phyloP scores from a whole-genome alignment of 2,888 invertebrate genomes.

The Xanthia icteritia region DNA sequence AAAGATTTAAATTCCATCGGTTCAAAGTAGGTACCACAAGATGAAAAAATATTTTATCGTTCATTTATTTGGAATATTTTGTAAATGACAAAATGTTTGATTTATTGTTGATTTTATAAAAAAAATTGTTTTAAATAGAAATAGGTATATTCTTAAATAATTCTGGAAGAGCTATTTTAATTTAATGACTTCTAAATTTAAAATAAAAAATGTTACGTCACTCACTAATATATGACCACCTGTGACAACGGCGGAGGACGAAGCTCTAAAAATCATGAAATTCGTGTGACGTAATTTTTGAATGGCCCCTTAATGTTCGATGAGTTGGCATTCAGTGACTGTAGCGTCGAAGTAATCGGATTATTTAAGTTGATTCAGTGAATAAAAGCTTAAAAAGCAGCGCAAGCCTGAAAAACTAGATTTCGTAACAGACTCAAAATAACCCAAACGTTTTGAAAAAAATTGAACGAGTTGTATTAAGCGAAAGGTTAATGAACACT shows the following conservation, averaged over 20 bases:
- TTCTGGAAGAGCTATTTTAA: not conserved
- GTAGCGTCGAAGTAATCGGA: constrained; percentile 10
- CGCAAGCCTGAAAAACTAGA: not conserved
- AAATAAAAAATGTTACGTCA: not conserved
- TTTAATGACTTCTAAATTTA: not conserved
- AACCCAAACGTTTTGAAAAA: too few relatives aligned
- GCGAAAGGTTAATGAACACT: not conserved
- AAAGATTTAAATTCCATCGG: too few relatives aligned
- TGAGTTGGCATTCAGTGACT: constrained; percentile 14
- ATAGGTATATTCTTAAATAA: not conserved
- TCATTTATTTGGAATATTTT: too few relatives aligned
- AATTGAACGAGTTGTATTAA: not conserved
- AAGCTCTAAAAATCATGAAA: not conserved
- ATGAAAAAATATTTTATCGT: too few relatives aligned
- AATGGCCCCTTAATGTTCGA: not conserved
- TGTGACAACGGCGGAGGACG: not conserved
- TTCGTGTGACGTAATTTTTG: not conserved
- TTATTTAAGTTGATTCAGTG: constrained; percentile 18
- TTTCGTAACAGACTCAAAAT: too few relatives aligned
- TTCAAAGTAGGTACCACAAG: too few relatives aligned
- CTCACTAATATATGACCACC: too few relatives aligned
- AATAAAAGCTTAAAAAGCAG: constrained; percentile 6
- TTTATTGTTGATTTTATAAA: not conserved
- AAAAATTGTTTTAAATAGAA: not conserved
- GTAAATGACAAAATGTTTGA: not conserved